Evolutionary conservation across 2,113 vertebrate genomes (phyloP), one percentile per base, ranked within the genome.

Genomic region (Rhinolophus sinicus): DNA sequence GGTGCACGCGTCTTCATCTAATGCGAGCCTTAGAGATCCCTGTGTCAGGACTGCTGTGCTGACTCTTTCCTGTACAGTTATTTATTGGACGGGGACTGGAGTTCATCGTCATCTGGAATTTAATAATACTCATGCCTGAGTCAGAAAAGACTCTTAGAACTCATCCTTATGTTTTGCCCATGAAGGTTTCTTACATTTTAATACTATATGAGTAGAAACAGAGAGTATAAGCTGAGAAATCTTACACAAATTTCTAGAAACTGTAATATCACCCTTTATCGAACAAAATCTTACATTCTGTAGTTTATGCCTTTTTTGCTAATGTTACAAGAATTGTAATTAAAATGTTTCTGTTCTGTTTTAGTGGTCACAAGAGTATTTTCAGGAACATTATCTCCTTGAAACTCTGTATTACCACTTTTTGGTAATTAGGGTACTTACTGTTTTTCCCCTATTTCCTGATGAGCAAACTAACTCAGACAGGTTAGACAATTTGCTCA

Each of bases 331-430:
- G 28, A 58, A 85, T 62, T 67, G 8, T 81, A 81, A 16, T 26
- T 44, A 15, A 19, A 52, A 4, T 78, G 11, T 69, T 73, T 82
- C 67, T 92, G 7, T 60, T 93, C 65, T 13, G 3, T 65, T 58
- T 92, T 56, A 40, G 4, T 54, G 5, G 54, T 65, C 78, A 44
- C 28, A 52, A 44, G 44, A 21, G 14, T 44, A 60, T 93, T 91
- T 73, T 83, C 62, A 78, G 35, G 67, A 18, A 64, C 35, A 44
- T 75, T 82, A 40, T 12, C 28, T 88, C 38, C 40, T 93, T 93
- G 73, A 35, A 70, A 62, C 14, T 88, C 33, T 52, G 1, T 56
- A 4, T 76, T n/a, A 40, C 10, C 35, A 19, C 10, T 56, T 35
- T 92, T 93, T 62, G 33, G 47, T 93, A 65, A 54, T 58, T 52